These are phyloP conservation scores for Globodera rostochiensis DNA, from an alignment of 1,140 invertebrate species.

Conservation along the genomic window DNA sequence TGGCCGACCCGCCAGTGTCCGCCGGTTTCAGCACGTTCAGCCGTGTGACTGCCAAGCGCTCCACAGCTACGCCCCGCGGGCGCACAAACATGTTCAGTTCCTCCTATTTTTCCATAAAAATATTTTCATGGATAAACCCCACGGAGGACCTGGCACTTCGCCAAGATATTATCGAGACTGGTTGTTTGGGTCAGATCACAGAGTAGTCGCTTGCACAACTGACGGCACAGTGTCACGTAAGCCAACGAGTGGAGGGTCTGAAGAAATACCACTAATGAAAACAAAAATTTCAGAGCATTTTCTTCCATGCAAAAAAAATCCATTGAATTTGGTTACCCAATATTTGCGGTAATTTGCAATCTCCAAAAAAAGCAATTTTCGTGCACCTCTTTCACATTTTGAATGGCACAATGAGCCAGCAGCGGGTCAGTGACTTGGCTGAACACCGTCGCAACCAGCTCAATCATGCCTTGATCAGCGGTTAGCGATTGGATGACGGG, in stretches of 20 bases:
- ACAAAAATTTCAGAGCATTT: no score
- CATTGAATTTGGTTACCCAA: background rate
- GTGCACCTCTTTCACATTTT: slow-evolving; percentile 40
- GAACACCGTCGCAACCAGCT: slow-evolving; percentile 45
- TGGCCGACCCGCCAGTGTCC: slow-evolving; percentile 40
- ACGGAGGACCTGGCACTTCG: slow-evolving; percentile 20
- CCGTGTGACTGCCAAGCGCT: slow-evolving; percentile 33
- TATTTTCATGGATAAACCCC: background rate
- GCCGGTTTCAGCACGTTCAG: slow-evolving; percentile 46
- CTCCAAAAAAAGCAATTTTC: background rate
- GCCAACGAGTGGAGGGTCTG: slow-evolving; percentile 42
- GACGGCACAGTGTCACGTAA: slow-evolving; percentile 46
- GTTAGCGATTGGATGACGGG: slow-evolving; percentile 49
- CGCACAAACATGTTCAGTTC: slow-evolving; percentile 47
- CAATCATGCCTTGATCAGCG: slow-evolving; percentile 45
- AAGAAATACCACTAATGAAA: background rate
- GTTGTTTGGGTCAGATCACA: slow-evolving; percentile 42
- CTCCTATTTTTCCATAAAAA: slow-evolving; percentile 30
- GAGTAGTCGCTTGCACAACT: slow-evolving; percentile 33
- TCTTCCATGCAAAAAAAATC: background rate
- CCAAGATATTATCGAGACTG: slow-evolving; percentile 9
- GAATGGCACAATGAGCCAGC: slow-evolving; percentile 34
- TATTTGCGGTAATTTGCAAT: slow-evolving; percentile 20
- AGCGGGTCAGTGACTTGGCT: slow-evolving; percentile 46
- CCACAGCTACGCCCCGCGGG: slow-evolving; percentile 37